Conservation (phyloP, 2,797 vertebrate genomes). For the Tangara arthus region DNA sequence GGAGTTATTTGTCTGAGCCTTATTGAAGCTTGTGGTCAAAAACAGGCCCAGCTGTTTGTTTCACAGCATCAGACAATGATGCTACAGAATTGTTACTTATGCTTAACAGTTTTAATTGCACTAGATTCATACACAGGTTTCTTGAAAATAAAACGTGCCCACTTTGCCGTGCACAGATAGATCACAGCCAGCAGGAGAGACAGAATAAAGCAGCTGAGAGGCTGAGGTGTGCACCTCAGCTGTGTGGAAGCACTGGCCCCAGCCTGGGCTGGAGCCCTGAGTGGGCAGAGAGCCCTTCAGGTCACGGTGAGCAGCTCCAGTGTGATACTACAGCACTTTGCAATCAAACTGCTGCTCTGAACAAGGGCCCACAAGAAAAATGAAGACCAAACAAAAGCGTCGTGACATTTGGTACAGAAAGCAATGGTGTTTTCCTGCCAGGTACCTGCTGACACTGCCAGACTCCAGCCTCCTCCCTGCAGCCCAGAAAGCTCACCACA, state of each 20-base stretch:
- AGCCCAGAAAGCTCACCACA: constrained; percentile 10
- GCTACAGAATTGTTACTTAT: background rate
- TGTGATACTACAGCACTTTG: background rate
- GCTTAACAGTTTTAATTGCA: background rate
- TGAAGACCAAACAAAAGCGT: constrained; percentile 3
- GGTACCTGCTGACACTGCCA: constrained; percentile 48
- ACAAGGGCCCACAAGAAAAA: background rate
- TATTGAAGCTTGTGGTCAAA: background rate
- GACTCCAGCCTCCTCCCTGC: constrained; percentile 5
- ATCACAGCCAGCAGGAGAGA: background rate
- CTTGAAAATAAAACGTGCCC: background rate
- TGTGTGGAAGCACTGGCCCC: background rate
- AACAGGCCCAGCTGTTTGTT: background rate
- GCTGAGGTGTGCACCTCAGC: fast-evolving
- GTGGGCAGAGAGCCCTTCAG: background rate
- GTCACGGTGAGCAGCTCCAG: background rate
- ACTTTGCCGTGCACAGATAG: background rate
- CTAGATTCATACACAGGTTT: background rate
- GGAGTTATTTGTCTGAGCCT: background rate
- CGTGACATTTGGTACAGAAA: constrained; percentile 54
- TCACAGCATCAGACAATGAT: background rate
- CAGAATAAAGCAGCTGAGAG: background rate
- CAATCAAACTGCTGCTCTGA: background rate
- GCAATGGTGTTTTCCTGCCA: background rate
- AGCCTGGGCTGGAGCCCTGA: background rate